phyloP scores from a whole-genome alignment of 1,140 invertebrate genomes.

The Frieseomelitta varia region DNA sequence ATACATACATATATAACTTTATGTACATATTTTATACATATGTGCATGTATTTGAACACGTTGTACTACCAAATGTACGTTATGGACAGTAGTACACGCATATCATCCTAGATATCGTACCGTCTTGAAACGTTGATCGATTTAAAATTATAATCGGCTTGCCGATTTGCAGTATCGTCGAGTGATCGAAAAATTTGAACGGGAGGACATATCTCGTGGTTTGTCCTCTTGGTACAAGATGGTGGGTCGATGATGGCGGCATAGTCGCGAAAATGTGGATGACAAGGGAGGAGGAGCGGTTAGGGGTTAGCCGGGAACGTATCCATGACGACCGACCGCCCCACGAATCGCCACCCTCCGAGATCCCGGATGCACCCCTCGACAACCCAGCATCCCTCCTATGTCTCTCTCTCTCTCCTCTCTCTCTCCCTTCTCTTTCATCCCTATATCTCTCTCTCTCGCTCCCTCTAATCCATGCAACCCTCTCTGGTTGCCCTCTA shows the following conservation, averaged over 20 bases:
- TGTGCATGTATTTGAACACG: too few species aligned
- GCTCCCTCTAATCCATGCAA: not conserved
- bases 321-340: conserved; percentile 82
- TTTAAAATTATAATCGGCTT: not conserved
- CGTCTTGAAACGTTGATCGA: not conserved
- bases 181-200: conserved; percentile 23
- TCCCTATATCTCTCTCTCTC: not conserved
- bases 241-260: conserved; percentile 82
- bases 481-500: conserved; percentile 31
- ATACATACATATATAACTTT: too few species aligned
- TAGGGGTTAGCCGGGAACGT: conserved; percentile 77
- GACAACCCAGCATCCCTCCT: conserved; percentile 67
- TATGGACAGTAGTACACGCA: not conserved
- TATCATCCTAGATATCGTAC: not conserved
- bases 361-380: conserved; percentile 76
- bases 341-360: conserved; percentile 75
- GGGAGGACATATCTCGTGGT: conserved; percentile 27
- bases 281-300: conserved; percentile 72
- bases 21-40: too few species aligned
- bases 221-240: conserved; percentile 74
- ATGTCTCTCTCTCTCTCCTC: conserved; percentile 24
- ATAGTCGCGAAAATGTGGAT: conserved; percentile 69
- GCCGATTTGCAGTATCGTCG: not conserved
- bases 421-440: not conserved
- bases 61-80: too few species aligned